Base-by-base conservation (phyloP, 2,113 vertebrate genomes). In the Perognathus longimembris region DNA sequence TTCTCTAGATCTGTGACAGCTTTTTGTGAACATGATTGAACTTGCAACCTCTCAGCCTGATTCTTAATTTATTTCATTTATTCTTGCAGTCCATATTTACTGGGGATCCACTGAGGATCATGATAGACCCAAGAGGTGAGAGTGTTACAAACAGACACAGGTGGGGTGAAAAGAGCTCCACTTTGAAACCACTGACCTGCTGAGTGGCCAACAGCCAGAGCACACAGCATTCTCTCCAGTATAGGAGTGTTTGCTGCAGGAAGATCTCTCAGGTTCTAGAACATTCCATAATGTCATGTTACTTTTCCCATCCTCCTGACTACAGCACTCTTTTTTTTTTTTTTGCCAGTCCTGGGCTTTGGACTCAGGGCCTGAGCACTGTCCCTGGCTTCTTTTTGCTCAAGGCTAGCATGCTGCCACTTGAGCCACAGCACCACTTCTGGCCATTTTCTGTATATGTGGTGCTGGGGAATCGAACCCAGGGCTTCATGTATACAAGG, bases 221-320 rank as follows among this genome's bases (percentile, higher is more conserved):
- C 30, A 59, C 61, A 75, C 14, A 40, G 50, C 64, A 63, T 40
- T 59, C 63, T 79, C 24, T 92, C 78, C 22, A n/a, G 3, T 20
- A 40, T 21, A 34, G 64, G 50, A 24, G 2, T n/a, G 30, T 59
- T 79, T 79, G 22, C 70, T 73, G 57, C 57, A 82, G 54, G 42
- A 67, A 32, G 42, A 30, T 30, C 67, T 78, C n/a, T 54, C 18
- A 91, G 80, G 36, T 93, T 93, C 83, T 78, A 78, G 80, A 90
- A 85, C 70, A 75, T 86, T 92, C 90, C 21, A 28, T 12, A 28
- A 0, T 57, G 18, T 84, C 66, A 50, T 6, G 14, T 11, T 61
- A 21, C n/a, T 50, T 81, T 26, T 38, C 26, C 6, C 18, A 81
- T 32, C 71, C 86, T 90, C 67, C 66, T 38, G 45, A 77, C 24